A percentile compares a stretch with the other conserved stretches of the same genome.
phyloP scores from a whole-genome alignment of 1,140 invertebrate species.

The Dolichoris vasculosae region DNA sequence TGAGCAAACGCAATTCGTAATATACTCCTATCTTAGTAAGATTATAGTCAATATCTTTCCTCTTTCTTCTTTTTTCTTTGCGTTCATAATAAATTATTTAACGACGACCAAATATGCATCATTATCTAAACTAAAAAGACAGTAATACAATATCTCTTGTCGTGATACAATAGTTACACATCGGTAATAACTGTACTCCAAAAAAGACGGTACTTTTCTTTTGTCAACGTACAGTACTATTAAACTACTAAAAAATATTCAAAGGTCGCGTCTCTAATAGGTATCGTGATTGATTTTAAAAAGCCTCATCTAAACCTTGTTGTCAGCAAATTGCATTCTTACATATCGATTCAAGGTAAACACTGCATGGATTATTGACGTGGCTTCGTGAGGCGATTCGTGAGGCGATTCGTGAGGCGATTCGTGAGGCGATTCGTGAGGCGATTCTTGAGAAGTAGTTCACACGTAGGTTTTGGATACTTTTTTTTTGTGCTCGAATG shows the following conservation, averaged over 20 bases:
- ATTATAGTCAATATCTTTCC: slow-evolving; percentile 18
- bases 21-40: not conserved
- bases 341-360: slow-evolving; percentile 42
- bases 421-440: slow-evolving; percentile 15
- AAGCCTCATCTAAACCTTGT: slow-evolving; percentile 42
- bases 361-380: slow-evolving; percentile 14
- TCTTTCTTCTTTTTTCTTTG: not conserved
- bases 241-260: not conserved
- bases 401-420: not conserved
- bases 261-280: slow-evolving; percentile 23
- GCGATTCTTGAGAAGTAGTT: not conserved
- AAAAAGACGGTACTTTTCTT: not conserved
- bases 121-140: not conserved
- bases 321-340: slow-evolving; percentile 49
- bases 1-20: not conserved
- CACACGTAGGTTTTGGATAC: not conserved
- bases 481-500: not conserved
- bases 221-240: not conserved
- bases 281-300: slow-evolving; percentile 38
- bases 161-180: not conserved
- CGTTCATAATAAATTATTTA: slow-evolving; percentile 29
- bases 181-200: not conserved
- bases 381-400: slow-evolving; percentile 25
- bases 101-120: not conserved
- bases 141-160: not conserved